A percentile compares a stretch with the other conserved stretches of the same genome.
Conservation (phyloP, 2,113 vertebrate genomes). For the Anguilla japonica region DNA sequence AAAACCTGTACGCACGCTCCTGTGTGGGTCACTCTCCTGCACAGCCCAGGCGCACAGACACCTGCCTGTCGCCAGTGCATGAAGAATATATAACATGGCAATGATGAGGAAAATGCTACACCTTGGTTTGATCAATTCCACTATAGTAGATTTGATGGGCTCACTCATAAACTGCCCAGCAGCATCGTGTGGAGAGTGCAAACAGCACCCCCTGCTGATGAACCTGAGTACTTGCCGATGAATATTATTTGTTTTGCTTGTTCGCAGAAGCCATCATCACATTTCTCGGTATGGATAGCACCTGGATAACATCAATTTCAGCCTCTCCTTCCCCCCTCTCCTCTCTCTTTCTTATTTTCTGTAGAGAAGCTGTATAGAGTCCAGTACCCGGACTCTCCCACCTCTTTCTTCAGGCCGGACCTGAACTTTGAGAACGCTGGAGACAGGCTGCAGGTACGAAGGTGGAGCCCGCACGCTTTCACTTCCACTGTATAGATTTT, state of each 20-base stretch:
- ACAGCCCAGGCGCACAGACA: no score
- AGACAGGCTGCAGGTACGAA: slow-evolving; percentile 80
- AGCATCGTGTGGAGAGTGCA: neutral
- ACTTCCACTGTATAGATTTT: neutral
- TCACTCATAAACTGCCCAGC: neutral
- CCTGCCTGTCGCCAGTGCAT: neutral
- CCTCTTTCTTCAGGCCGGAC: slow-evolving; percentile 81
- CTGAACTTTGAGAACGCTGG: slow-evolving; percentile 77
- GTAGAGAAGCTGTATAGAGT: slow-evolving; percentile 89
- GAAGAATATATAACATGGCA: neutral
- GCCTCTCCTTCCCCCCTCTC: neutral
- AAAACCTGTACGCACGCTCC: no score
- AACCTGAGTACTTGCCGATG: neutral
- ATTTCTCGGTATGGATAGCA: neutral
- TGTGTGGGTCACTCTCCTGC: no score
- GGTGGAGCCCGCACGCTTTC: neutral
- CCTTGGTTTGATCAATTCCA: no score
- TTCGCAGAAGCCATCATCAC: neutral
- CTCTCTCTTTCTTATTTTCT: neutral
- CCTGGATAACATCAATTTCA: neutral
- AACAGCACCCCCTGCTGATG: slow-evolving; percentile 16
- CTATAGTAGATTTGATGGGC: neutral
- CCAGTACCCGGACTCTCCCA: slow-evolving; percentile 57
- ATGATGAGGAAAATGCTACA: no score
- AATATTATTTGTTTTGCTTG: neutral